These are phyloP conservation scores for Hyperoplus immaculatus DNA, from an alignment of 2,797 vertebrate species.

Conservation along the genomic window DNA sequence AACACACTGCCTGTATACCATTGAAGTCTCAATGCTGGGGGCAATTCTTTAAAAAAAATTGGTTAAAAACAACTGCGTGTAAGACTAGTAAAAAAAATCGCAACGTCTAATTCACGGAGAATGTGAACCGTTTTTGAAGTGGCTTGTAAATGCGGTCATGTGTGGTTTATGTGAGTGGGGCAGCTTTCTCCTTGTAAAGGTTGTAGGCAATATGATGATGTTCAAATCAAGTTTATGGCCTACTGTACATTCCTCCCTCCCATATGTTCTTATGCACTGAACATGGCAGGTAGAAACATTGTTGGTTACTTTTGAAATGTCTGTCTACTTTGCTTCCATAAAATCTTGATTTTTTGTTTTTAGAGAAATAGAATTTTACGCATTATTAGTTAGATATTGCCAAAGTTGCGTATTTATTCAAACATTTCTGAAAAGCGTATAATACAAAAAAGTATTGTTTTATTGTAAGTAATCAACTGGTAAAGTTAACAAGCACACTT, in stretches of 20 bases:
- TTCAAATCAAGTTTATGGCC: conserved; percentile 30
- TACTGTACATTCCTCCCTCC: conserved; percentile 29
- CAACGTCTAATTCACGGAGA: conserved; percentile 51
- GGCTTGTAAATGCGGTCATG: conserved; percentile 69
- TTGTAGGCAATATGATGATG: conserved; percentile 19
- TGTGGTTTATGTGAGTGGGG: conserved; percentile 56
- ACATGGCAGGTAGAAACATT: neutral
- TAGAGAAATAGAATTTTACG: no score
- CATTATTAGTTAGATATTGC: no score
- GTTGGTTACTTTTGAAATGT: neutral
- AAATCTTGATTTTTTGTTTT: no score
- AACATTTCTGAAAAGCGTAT: no score
- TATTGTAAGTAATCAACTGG: no score
- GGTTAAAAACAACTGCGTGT: conserved; percentile 24
- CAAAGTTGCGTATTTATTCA: no score
- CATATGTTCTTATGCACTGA: neutral
- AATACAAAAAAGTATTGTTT: no score
- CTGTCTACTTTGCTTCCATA: no score
- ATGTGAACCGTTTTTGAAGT: conserved; percentile 57
- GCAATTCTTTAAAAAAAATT: conserved; percentile 3
- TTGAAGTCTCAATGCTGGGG: conserved; percentile 31
- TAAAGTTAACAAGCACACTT: conserved; percentile 19
- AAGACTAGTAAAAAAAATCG: conserved; percentile 35
- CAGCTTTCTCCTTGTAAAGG: conserved; percentile 44
- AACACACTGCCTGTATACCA: conserved; percentile 5